Evolutionary conservation across 2,888 invertebrate species (phyloP).

Genomic region (Brachypterus glaber): DNA sequence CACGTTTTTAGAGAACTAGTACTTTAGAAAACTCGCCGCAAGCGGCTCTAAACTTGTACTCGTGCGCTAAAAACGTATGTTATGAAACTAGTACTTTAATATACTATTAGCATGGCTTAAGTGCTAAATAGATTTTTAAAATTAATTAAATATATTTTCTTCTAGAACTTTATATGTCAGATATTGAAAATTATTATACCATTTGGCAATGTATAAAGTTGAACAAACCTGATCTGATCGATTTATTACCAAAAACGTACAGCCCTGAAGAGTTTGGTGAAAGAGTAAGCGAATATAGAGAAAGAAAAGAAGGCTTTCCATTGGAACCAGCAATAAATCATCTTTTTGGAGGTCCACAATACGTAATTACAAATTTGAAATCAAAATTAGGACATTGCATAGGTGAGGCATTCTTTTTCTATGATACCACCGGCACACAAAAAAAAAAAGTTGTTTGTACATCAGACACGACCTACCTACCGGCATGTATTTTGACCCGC

Average conservation of each 20-base stretch:
- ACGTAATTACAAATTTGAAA: conserved; percentile 45
- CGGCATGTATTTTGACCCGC: too few relatives aligned
- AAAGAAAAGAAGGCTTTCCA: too few relatives aligned
- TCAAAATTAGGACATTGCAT: conserved; percentile 39
- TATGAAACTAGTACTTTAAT: too few relatives aligned
- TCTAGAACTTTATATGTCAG: conserved; percentile 17
- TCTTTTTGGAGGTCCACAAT: conserved; percentile 50
- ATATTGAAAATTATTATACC: conserved; percentile 23
- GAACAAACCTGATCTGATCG: conserved; percentile 29
- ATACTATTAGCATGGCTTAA: too few relatives aligned
- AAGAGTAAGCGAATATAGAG: conserved; percentile 33
- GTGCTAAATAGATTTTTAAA: too few relatives aligned
- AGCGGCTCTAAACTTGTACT: too few relatives aligned
- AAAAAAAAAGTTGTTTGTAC: too few relatives aligned
- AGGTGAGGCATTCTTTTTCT: conserved; percentile 22
- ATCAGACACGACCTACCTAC: too few relatives aligned
- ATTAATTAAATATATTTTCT: conserved; percentile 6
- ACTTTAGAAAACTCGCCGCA: too few relatives aligned
- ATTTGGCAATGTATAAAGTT: conserved; percentile 45
- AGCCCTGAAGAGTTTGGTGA: conserved; percentile 35
- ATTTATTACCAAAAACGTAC: conserved; percentile 35
- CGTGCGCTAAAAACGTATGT: too few relatives aligned
- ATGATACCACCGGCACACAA: too few relatives aligned
- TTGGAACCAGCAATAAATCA: conserved; percentile 43
- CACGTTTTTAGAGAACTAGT: too few relatives aligned